A percentile compares a stretch with the other conserved stretches of the same genome.
These are phyloP conservation scores for Andrena trimmerana DNA, from an alignment of 2,888 invertebrate genomes.

Conservation along the genomic window DNA sequence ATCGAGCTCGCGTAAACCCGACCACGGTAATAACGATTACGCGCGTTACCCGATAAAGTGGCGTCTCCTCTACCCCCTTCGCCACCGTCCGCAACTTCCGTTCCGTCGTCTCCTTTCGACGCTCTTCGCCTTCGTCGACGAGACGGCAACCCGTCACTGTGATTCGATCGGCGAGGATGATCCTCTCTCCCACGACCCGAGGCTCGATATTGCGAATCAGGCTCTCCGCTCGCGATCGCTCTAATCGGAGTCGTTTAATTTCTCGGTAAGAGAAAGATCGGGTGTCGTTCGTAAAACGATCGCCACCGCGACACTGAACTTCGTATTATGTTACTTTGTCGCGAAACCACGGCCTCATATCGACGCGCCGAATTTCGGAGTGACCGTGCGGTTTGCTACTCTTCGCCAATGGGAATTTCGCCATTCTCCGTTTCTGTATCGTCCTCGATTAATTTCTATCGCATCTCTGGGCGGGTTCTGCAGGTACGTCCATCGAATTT, in stretches of 20 bases:
- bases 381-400: not conserved
- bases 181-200: constrained; percentile 34
- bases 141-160: not conserved
- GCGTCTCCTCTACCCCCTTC: not conserved
- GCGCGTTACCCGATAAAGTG: constrained; percentile 59
- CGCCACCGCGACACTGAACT: constrained; percentile 61
- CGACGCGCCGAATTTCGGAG: constrained; percentile 47
- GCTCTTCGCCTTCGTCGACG: too few relatives aligned
- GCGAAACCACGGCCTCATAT: constrained; percentile 31
- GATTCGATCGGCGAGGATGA: not conserved
- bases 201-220: constrained; percentile 54
- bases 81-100: not conserved
- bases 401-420: not conserved
- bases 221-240: constrained; percentile 48
- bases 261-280: constrained; percentile 66
- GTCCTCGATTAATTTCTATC: not conserved
- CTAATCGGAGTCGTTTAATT: constrained; percentile 67
- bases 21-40: constrained; percentile 69
- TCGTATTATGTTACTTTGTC: constrained; percentile 61
- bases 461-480: not conserved
- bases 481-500: too few relatives aligned
- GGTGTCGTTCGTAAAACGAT: constrained; percentile 61
- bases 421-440: not conserved
- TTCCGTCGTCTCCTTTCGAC: not conserved
- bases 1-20: constrained; percentile 62